Conservation (phyloP, 2,113 vertebrate genomes). For the Mola mola region DNA sequence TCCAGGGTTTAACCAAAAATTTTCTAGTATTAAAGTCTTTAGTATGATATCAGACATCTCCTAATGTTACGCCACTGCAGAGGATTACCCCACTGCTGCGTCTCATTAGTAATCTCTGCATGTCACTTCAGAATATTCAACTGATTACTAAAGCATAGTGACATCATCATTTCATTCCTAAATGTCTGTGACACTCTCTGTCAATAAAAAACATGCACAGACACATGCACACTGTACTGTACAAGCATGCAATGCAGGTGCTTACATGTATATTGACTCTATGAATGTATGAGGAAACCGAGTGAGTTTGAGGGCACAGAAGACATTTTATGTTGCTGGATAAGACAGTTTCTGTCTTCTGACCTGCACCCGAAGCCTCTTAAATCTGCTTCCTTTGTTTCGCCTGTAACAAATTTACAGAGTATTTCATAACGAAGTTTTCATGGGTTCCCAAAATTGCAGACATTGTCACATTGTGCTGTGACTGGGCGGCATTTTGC, state of each 20-base stretch:
- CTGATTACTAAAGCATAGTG: conserved; percentile 37
- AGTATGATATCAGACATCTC: conserved; percentile 3
- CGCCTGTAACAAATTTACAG: too few species aligned
- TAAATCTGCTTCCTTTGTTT: too few species aligned
- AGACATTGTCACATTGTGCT: too few species aligned
- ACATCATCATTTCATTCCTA: conserved; percentile 44
- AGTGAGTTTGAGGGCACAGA: neutral
- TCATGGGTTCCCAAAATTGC: too few species aligned
- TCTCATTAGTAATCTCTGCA: conserved; percentile 57
- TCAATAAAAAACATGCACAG: conserved; percentile 40
- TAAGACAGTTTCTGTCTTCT: conserved; percentile 9
- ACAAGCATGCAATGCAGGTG: too few species aligned
- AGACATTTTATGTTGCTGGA: neutral
- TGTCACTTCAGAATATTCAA: conserved; percentile 42
- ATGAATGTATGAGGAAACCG: conserved; percentile 3
- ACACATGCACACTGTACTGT: conserved; percentile 6
- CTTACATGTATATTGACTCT: too few species aligned
- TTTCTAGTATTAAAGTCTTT: neutral
- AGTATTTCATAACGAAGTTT: too few species aligned
- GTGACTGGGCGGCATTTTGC: too few species aligned
- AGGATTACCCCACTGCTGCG: conserved; percentile 32
- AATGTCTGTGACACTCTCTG: conserved; percentile 45
- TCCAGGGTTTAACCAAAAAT: neutral
- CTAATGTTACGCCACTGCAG: conserved; percentile 23
- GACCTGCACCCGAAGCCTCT: too few species aligned